A percentile compares a stretch with the other conserved stretches of the same genome.
Conservation (phyloP, 1,140 invertebrate genomes). For the Neodiprion pinetum region DNA sequence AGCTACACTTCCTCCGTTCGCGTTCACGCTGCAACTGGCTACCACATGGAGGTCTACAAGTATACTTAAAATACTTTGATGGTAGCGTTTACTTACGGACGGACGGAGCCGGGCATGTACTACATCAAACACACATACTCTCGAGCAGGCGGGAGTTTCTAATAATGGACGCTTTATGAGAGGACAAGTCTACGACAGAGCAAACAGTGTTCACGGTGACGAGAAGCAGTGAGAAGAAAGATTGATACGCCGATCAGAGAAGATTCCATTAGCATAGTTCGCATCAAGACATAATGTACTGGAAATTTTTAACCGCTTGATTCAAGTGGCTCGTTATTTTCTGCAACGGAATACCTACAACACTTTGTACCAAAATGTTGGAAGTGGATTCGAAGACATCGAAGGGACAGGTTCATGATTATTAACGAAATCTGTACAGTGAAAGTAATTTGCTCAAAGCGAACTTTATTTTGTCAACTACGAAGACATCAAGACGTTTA, state of each 20-base stretch:
- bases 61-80: constrained; percentile 8
- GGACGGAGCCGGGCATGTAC: neutral
- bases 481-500: too few species aligned
- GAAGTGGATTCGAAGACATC: too few species aligned
- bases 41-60: constrained; percentile 46
- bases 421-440: too few species aligned
- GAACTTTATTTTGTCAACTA: too few species aligned
- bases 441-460: too few species aligned
- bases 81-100: neutral
- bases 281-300: too few species aligned
- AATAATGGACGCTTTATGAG: constrained; percentile 54
- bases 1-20: constrained; percentile 32
- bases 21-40: constrained; percentile 43
- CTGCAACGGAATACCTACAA: too few species aligned
- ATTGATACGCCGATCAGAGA: neutral
- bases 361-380: too few species aligned
- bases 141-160: constrained; percentile 36
- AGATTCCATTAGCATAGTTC: too few species aligned
- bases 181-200: constrained; percentile 13
- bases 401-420: too few species aligned
- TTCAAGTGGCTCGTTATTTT: too few species aligned
- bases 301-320: too few species aligned
- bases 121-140: neutral
- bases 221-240: neutral
- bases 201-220: constrained; percentile 19